phyloP scores from a whole-genome alignment of 2,113 vertebrate species.

The Empidonax traillii region DNA sequence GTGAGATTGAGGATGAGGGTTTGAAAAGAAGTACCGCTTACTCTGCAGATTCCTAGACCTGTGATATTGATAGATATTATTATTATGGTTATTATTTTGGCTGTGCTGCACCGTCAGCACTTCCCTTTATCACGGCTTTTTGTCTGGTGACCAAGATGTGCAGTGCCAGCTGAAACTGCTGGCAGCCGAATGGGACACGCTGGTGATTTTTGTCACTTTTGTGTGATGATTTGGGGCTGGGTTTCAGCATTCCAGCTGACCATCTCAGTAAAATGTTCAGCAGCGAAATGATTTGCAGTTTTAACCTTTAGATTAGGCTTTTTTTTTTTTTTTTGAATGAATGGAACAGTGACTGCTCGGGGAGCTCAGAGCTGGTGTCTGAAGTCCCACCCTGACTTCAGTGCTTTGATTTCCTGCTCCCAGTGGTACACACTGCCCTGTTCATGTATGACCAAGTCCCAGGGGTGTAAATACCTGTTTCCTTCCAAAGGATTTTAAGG shows the following conservation, averaged over 20 bases:
- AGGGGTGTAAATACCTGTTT: background rate
- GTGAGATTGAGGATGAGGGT: background rate
- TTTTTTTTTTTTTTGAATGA: background rate
- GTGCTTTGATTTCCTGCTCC: background rate
- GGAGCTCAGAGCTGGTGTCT: background rate
- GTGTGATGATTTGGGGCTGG: background rate
- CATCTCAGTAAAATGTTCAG: background rate
- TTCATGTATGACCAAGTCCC: background rate
- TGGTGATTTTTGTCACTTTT: background rate
- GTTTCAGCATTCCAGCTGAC: background rate
- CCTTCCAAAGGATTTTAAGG: background rate
- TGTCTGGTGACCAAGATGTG: background rate
- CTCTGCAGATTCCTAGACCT: background rate
- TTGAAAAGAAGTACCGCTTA: background rate
- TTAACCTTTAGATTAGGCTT: background rate
- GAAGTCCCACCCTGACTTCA: background rate
- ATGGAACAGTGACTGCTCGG: background rate
- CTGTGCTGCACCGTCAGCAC: slow-evolving; percentile 8
- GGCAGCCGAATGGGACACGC: background rate
- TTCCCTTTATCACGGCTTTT: background rate
- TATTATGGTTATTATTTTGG: background rate
- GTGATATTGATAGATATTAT: background rate
- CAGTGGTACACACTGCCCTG: background rate
- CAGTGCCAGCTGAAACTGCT: slow-evolving; percentile 1
- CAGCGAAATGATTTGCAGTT: background rate